Conservation (phyloP, 2,113 vertebrate genomes). For the Eclectus roratus region DNA sequence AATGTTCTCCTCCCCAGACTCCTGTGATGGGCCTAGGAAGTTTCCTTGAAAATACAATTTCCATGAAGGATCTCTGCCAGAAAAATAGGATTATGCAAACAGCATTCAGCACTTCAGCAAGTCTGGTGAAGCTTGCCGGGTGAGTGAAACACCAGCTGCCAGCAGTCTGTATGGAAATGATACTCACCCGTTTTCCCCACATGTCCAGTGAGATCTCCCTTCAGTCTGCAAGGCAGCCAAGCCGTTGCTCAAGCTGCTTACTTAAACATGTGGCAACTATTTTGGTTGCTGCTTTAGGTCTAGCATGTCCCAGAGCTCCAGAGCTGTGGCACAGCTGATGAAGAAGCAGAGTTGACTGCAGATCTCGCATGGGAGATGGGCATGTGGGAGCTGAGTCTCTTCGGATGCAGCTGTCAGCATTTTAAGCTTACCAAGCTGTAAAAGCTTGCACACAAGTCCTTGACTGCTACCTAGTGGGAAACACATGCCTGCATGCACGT, state of each 20-base stretch:
- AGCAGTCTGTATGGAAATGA: neutral
- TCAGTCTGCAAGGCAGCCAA: neutral
- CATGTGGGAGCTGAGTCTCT: neutral
- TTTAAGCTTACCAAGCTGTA: neutral
- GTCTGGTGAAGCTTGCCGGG: neutral
- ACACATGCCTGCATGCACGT: neutral
- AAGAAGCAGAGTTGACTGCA: fast-evolving
- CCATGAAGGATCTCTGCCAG: neutral
- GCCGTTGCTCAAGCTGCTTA: neutral
- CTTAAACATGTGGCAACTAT: neutral
- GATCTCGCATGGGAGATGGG: fast-evolving
- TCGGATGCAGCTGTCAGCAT: neutral
- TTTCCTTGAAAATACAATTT: neutral
- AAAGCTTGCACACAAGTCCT: neutral
- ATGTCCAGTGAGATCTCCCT: neutral
- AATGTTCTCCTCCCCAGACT: fast-evolving
- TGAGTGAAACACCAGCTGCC: neutral
- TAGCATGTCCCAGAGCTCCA: fast-evolving
- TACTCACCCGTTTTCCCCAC: neutral
- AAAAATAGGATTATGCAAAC: neutral
- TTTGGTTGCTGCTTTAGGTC: neutral
- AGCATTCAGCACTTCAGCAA: neutral
- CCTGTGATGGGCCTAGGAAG: neutral
- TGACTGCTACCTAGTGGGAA: constrained; percentile 60
- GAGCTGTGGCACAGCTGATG: fast-evolving